Percentiles rank a stretch among this genome's conserved stretches.
Evolutionary conservation across 2,113 vertebrate genomes (phyloP).

Genomic region (Brachyhypopomus gauderio): DNA sequence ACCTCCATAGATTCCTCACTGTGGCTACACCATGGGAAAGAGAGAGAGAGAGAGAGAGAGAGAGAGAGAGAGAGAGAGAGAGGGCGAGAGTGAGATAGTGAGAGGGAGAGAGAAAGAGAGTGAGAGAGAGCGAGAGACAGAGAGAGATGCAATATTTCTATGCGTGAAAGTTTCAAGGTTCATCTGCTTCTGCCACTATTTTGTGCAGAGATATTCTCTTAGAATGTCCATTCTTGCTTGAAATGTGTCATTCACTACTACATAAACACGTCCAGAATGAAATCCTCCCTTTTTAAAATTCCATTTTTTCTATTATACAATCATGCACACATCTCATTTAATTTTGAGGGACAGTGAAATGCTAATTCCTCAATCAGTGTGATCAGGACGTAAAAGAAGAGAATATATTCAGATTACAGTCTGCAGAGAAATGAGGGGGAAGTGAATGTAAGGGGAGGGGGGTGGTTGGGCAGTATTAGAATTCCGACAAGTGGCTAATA

Average conservation of each 20-base stretch:
- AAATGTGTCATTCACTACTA: background rate
- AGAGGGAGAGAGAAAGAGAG: too few relatives aligned
- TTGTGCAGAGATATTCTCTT: background rate
- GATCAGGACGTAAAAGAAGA: background rate
- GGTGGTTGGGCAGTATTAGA: background rate
- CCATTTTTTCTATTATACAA: slow-evolving; percentile 1
- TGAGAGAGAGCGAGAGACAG: too few relatives aligned
- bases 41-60: slow-evolving; percentile 26
- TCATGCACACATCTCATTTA: background rate
- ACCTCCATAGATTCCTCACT: slow-evolving; percentile 74
- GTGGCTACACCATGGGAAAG: slow-evolving; percentile 56
- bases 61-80: too few relatives aligned
- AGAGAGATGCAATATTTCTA: slow-evolving; percentile 10
- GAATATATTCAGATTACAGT: background rate
- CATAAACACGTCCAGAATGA: slow-evolving; percentile 3
- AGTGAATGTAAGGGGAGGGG: background rate
- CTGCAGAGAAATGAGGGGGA: background rate
- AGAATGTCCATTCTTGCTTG: background rate
- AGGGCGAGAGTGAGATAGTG: too few relatives aligned
- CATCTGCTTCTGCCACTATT: slow-evolving; percentile 10
- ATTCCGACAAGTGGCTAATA: slow-evolving; percentile 13
- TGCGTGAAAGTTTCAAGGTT: slow-evolving; percentile 24
- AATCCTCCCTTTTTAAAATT: background rate
- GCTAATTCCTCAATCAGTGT: background rate
- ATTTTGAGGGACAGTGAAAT: background rate